Evolutionary conservation across 2,113 vertebrate species (phyloP), one percentile per base, ranked within the genome.

Genomic region (Indicator maculatus): DNA sequence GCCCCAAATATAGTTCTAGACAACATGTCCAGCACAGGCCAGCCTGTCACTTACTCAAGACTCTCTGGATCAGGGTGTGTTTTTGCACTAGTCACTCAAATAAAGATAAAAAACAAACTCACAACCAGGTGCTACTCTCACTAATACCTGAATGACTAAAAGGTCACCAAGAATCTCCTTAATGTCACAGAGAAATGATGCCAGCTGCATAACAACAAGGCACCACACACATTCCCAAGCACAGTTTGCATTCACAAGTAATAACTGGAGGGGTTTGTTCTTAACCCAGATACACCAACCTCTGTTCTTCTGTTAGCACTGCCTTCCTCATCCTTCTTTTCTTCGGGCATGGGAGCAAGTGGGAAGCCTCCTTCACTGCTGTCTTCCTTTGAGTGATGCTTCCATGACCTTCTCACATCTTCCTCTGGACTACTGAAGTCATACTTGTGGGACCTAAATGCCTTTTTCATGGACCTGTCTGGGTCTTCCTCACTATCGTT

Each of bases 291-390:
- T 69, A 52, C 72, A 97, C 98, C 67, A 93, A 99, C 99, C 98
- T 99, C 99, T 1, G 98, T 96, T 94, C 98, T 99, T 86, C 98
- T 98, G 94, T 97, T 98, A 93, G 98, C 98, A 0, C 99, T 99
- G 88, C 99, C 99, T 92, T 99, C 99, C 83, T 99, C 99, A n/a
- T 99, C 99, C 44, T 96, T 98, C 93, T 96, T 98, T 87, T 99
- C 98, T 94, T 99, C 98, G 0, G 97, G 97, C 31, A 89, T 95
- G 36, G 96, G 97, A 65, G 97, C 98, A 83, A 98, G 97, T 7
- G 98, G 98, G 86, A 98, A 98, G 27, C 97, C 65, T 63, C 97
- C 94, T 96, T 98, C 97, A 36, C 94, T 73, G 56, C 94, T 92
- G 44, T 97, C 97, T 87, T 99, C 99, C 83, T 97, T 98, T 0